These are phyloP conservation scores for Sturnus vulgaris DNA, from an alignment of 2,113 vertebrate genomes.

Conservation along the genomic window DNA sequence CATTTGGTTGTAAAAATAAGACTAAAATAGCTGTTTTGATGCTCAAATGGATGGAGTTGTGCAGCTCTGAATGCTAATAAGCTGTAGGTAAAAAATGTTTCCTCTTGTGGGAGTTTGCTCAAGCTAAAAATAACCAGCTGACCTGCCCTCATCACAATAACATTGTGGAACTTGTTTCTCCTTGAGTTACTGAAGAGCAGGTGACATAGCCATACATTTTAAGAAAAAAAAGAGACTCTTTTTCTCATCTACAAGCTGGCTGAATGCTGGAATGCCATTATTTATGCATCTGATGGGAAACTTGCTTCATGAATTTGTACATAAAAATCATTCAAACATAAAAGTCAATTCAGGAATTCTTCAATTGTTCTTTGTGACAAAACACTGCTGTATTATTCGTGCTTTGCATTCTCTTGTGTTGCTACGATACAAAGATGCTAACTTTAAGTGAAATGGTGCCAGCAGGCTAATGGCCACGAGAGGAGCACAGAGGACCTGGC, in stretches of 20 bases:
- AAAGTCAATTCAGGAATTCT: not conserved
- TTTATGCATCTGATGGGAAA: not conserved
- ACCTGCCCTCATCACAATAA: slow-evolving; percentile 40
- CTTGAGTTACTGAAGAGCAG: slow-evolving; percentile 11
- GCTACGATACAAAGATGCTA: slow-evolving; percentile 28
- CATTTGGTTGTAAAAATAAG: slow-evolving; percentile 6
- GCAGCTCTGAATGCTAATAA: slow-evolving; percentile 49
- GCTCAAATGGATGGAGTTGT: not conserved
- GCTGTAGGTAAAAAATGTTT: slow-evolving; percentile 48
- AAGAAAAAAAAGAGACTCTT: not conserved
- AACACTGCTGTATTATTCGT: rapidly evolving
- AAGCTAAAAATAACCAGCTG: slow-evolving; percentile 50
- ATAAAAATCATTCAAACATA: not conserved
- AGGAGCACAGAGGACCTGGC: not conserved
- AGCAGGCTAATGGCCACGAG: not conserved
- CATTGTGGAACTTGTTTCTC: not conserved
- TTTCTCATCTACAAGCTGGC: not conserved
- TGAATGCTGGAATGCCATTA: not conserved
- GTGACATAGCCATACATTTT: not conserved
- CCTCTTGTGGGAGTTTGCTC: slow-evolving; percentile 9
- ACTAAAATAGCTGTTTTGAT: slow-evolving; percentile 29
- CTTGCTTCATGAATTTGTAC: not conserved
- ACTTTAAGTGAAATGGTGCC: not conserved
- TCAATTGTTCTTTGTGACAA: not conserved
- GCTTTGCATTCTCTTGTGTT: not conserved